Evolutionary conservation across 2,888 invertebrate species (phyloP).

Genomic region (Spodoptera littoralis): DNA sequence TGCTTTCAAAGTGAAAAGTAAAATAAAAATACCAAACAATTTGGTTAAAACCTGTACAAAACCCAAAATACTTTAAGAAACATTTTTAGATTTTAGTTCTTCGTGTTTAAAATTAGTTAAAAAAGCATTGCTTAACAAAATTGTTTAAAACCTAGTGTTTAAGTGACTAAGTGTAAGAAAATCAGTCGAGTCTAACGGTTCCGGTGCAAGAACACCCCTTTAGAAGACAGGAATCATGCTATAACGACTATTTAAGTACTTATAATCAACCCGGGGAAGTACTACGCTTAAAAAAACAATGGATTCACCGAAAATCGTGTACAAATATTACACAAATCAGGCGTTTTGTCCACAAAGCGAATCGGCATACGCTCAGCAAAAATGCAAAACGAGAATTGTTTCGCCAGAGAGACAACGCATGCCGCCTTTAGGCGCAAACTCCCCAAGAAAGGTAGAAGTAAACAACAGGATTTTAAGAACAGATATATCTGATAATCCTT

Average conservation of each 20-base stretch:
- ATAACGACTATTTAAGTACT: constrained; percentile 49
- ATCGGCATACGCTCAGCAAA: constrained; percentile 83
- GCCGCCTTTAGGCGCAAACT: constrained; percentile 83
- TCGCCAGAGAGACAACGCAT: constrained; percentile 75
- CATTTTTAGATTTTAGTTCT: too few species aligned
- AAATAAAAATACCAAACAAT: constrained; percentile 3
- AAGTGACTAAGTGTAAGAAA: constrained; percentile 27
- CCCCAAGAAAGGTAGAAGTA: constrained; percentile 79
- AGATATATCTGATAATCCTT: constrained; percentile 84
- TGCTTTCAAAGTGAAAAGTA: constrained; percentile 26
- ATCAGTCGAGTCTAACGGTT: constrained; percentile 60
- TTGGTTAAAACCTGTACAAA: constrained; percentile 3
- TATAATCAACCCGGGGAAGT: constrained; percentile 55
- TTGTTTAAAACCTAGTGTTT: constrained; percentile 9
- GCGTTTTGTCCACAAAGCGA: constrained; percentile 94
- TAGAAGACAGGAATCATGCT: constrained; percentile 66
- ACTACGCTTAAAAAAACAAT: constrained; percentile 72
- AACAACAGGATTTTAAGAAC: constrained; percentile 82
- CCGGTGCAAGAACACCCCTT: constrained; percentile 70
- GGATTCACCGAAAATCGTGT: constrained; percentile 87
- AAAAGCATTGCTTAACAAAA: too few species aligned
- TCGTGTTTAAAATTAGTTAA: too few species aligned
- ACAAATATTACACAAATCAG: constrained; percentile 93
- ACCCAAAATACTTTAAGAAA: too few species aligned
- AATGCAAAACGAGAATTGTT: constrained; percentile 73